Conservation (phyloP, 2,888 invertebrate genomes). For the Miltochrista miniata region DNA sequence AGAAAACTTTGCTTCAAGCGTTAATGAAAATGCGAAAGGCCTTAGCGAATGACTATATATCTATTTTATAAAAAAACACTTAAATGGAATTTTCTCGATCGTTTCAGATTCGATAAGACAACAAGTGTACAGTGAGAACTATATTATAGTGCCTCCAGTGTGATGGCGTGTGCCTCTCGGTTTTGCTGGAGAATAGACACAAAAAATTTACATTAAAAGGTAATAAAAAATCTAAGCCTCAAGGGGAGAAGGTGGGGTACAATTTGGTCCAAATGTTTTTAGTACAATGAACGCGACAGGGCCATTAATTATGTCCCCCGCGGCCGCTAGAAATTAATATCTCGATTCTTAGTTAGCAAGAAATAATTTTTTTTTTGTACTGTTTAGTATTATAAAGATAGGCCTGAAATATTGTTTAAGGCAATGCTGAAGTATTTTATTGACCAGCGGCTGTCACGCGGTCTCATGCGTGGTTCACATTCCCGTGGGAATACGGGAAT, state of each 20-base stretch:
- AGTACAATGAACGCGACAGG: constrained; percentile 14
- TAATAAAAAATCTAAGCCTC: constrained; percentile 33
- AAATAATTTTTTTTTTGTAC: constrained; percentile 6
- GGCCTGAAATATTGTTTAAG: too few species aligned
- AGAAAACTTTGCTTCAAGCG: constrained; percentile 22
- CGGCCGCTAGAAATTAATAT: constrained; percentile 25
- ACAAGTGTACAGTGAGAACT: constrained; percentile 41
- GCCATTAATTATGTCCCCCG: constrained; percentile 21
- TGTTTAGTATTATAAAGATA: neutral
- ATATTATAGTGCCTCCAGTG: constrained; percentile 35
- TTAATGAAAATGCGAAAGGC: constrained; percentile 33
- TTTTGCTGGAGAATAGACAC: constrained; percentile 49
- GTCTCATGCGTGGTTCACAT: too few species aligned
- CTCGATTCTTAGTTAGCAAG: constrained; percentile 11
- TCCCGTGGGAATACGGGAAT: too few species aligned
- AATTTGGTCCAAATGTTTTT: constrained; percentile 21
- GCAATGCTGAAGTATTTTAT: neutral
- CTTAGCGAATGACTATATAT: constrained; percentile 33
- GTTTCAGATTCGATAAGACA: constrained; percentile 66
- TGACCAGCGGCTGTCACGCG: too few species aligned
- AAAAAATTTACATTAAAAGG: constrained; percentile 59
- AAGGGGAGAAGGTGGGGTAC: constrained; percentile 2
- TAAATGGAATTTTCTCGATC: constrained; percentile 58
- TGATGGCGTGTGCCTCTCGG: constrained; percentile 58
- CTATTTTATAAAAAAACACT: constrained; percentile 27